Evolutionary conservation across 2,888 invertebrate genomes (phyloP), one percentile per base, ranked within the genome.

Genomic region (Drosophila anomalata): DNA sequence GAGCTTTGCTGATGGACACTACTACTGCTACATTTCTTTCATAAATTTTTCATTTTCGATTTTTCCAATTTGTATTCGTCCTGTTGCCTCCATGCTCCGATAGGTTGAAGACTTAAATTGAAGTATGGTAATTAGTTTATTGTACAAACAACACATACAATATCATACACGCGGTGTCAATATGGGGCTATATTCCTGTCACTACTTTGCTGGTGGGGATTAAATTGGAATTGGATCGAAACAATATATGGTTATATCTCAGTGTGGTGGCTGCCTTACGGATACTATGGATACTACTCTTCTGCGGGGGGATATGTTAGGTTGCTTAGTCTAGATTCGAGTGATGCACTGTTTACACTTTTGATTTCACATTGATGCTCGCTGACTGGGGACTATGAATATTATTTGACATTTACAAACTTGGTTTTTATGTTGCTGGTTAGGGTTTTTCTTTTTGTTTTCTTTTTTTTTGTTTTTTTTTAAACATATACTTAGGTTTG

Each of bases 281-380:
- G 39, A 31, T 55, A 44, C 58, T 47, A 36, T 48, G 29, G 47
- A 36, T 62, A 53, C 53, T 44, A 33, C 26, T 53, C 26, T 41
- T 50, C 55, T 57, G 55, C 67, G 44, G 77, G 73, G 81, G 82
- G 87, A 83, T 83, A 83, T 83, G 82, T 83, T 72, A 81, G 79
- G 79, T 79, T 79, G 73, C 82, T 83, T 85, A 87, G 70, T 77
- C 81, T 87, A 87, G 47, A 48, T 85, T 65, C 67, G 33, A 77
- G 77, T 75, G 61, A 66, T 72, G 75, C 14, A n/a, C 59, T 53
- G 46, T 44, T 54, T 56, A 58, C 55, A 61, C 44, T 56, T 66
- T 60, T 62, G 56, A 62, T 55, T 42, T 65, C 55, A 29, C 39
- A 46, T 41, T 57, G 52, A 51, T 14, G 39, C 41, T 63, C 33